Conservation (phyloP, 2,113 vertebrate species). For the Proteles cristata region DNA sequence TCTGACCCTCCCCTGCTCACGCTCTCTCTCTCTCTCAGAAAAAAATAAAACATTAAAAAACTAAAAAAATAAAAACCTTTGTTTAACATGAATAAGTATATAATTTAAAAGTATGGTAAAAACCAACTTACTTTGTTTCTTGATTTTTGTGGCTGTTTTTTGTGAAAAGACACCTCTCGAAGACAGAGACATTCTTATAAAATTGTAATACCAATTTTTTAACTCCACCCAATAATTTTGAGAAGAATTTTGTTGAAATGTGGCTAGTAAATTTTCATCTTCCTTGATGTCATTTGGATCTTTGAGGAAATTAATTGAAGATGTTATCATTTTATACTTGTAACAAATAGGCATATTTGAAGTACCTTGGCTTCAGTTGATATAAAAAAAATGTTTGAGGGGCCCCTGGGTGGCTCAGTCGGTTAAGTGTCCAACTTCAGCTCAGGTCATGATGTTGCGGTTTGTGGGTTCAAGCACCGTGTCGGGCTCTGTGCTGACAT, state of each 20-base stretch:
- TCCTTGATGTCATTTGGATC: neutral
- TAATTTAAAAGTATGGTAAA: neutral
- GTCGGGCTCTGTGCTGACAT: no score
- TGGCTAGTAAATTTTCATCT: neutral
- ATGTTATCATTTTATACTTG: slow-evolving; percentile 20
- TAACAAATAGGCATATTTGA: neutral
- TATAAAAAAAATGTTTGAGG: neutral
- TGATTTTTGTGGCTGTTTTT: neutral
- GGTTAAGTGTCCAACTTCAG: no score
- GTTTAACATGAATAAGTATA: neutral
- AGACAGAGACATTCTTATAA: neutral
- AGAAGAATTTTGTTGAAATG: neutral
- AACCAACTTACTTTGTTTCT: neutral
- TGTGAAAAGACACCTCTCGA: neutral
- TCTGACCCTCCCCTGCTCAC: no score
- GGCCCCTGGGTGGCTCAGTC: no score
- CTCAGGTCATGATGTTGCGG: no score
- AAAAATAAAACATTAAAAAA: no score
- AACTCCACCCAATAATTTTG: neutral
- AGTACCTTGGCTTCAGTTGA: neutral
- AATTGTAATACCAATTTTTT: neutral
- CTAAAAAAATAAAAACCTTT: neutral
- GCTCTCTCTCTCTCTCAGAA: no score
- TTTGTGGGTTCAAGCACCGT: no score
- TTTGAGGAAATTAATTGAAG: slow-evolving; percentile 14